Conservation (phyloP, 2,113 vertebrate species). For the Corythornis madagascariensis region DNA sequence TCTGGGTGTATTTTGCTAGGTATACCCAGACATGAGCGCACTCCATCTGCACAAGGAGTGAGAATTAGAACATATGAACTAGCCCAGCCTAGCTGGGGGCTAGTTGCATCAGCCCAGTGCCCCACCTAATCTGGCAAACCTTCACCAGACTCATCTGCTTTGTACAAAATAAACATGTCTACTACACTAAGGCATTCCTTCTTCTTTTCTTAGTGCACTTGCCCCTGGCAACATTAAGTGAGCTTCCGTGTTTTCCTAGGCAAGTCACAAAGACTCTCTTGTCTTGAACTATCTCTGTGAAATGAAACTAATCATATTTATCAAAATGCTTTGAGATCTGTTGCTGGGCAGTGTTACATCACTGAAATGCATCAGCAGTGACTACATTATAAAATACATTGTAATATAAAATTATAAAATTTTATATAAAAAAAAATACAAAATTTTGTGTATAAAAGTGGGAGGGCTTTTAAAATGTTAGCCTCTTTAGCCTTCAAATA, state of each 20-base stretch:
- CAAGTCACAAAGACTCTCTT: not conserved
- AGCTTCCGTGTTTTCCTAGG: not conserved
- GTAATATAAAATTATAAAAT: too few relatives aligned
- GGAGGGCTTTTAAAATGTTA: not conserved
- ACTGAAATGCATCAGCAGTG: not conserved
- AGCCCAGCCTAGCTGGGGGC: not conserved
- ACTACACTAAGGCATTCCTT: not conserved
- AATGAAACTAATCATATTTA: slow-evolving; percentile 5
- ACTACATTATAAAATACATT: not conserved
- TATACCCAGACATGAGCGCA: not conserved
- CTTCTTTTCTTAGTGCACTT: not conserved
- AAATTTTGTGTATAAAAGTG: not conserved
- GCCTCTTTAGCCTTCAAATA: not conserved
- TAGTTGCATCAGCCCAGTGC: not conserved
- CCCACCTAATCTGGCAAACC: not conserved
- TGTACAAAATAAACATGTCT: not conserved
- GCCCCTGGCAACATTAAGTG: not conserved
- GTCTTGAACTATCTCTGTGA: not conserved
- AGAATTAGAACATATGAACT: not conserved
- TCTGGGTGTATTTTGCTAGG: not conserved
- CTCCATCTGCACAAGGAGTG: not conserved
- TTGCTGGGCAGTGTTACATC: not conserved
- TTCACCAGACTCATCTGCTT: not conserved
- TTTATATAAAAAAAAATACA: too few relatives aligned
- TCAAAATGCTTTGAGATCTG: not conserved